phyloP scores from a whole-genome alignment of 2,888 invertebrate genomes.

The Pristionchus entomophagus region DNA sequence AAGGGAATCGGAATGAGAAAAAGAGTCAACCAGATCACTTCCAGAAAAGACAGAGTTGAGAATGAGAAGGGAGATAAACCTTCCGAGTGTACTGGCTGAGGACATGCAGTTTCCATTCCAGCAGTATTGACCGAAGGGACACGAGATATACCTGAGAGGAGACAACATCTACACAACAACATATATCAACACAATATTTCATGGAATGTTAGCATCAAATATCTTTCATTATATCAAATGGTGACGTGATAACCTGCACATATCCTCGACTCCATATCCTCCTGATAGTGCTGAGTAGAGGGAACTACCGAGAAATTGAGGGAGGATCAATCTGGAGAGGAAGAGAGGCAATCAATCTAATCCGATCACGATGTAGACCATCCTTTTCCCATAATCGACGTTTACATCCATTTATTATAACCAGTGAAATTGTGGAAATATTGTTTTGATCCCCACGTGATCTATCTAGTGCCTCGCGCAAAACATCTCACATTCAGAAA shows the following conservation, averaged over 20 bases:
- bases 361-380: neutral
- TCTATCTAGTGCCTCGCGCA: no score
- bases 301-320: conserved; percentile 68
- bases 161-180: neutral
- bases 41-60: neutral
- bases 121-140: conserved; percentile 74
- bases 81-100: conserved; percentile 53
- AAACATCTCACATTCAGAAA: no score
- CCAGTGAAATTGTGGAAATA: neutral
- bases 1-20: no score
- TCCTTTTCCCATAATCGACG: neutral
- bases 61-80: neutral
- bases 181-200: no score
- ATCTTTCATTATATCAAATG: neutral
- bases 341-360: conserved; percentile 3
- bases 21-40: no score
- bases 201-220: neutral
- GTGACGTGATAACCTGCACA: conserved; percentile 62
- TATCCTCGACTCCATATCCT: conserved; percentile 70
- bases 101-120: conserved; percentile 71
- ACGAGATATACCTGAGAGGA: conserved; percentile 63
- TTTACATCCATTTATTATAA: conserved; percentile 3
- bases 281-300: conserved; percentile 70
- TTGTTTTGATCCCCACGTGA: no score
- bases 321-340: neutral